Conservation (phyloP, 1,140 invertebrate genomes). For the Lepidostoma basale region DNA sequence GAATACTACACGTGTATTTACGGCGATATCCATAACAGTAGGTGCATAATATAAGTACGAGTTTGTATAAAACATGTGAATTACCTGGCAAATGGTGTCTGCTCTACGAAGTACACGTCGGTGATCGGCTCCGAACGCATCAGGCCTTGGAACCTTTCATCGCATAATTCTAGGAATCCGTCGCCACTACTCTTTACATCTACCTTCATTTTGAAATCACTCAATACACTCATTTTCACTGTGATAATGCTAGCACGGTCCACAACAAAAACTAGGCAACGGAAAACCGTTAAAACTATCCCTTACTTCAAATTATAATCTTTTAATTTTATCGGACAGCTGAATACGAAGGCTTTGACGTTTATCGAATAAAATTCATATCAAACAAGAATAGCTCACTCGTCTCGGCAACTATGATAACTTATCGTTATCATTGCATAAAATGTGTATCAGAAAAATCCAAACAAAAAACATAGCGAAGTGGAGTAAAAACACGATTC, state of each 20-base stretch:
- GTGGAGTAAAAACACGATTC: slow-evolving; percentile 17
- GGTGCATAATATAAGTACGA: too few species aligned
- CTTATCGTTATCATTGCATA: slow-evolving; percentile 33
- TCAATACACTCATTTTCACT: slow-evolving; percentile 60
- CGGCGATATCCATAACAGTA: too few species aligned
- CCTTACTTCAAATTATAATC: not conserved
- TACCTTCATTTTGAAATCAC: slow-evolving; percentile 55
- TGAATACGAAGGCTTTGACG: slow-evolving; percentile 3
- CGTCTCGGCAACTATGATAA: slow-evolving; percentile 26
- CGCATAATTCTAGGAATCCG: slow-evolving; percentile 67
- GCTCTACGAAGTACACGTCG: slow-evolving; percentile 70
- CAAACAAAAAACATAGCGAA: slow-evolving; percentile 34
- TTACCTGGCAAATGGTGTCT: slow-evolving; percentile 73
- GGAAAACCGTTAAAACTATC: slow-evolving; percentile 6
- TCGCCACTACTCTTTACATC: slow-evolving; percentile 60
- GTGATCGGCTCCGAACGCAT: slow-evolving; percentile 68
- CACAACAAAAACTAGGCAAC: not conserved
- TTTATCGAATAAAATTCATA: slow-evolving; percentile 19
- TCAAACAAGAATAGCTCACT: slow-evolving; percentile 21
- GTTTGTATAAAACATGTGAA: slow-evolving; percentile 36
- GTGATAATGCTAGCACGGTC: slow-evolving; percentile 14
- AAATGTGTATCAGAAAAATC: slow-evolving; percentile 15
- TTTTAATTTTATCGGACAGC: not conserved
- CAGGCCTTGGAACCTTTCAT: slow-evolving; percentile 64
- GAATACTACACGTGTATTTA: too few species aligned